Evolutionary conservation across 2,888 invertebrate species (phyloP), one percentile per base, ranked within the genome.

Genomic region (Nephrotoma flavescens): DNA sequence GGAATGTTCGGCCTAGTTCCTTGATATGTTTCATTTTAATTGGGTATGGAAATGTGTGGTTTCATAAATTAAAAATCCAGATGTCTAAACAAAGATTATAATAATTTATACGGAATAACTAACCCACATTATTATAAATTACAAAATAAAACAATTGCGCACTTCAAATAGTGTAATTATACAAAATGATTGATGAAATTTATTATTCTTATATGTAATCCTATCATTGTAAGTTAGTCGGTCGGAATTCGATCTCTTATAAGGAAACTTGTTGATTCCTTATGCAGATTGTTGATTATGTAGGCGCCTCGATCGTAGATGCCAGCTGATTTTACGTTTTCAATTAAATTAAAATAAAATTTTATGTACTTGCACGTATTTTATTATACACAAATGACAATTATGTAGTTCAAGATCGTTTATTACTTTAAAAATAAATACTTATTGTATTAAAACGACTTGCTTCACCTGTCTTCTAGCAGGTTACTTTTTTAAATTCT

Each of bases 211-310:
- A 15, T 15, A 52, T 71, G 71, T 71, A 71, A 71, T 71, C 71
- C 31, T 71, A 71, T 31, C 31, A 52, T 52, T 52, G 52, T 84
- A 3, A 42, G 42, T 84, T 84, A n/a, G 84, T 84, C 15, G 41
- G 85, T 44, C 19, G 85, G 85, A 85, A 85, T 85, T 44, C 45
- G 45, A 44, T n/a, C 19, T 85, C 44, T 44, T 85, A 44, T 85
- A 85, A 19, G 85, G 85, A 45, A 85, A 85, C 85, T 85, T 19
- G 85, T 85, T 85, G 42, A 84, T 84, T 41, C 84, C 84, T 42
- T 15, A 71, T 71, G 71, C 31, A 31, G 71, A 71, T 71, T 71
- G 71, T 71, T 71, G 71, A 71, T 31, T n/a, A 11, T 71, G 71
- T 71, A 71, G 71, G 71, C 31, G 31, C 71, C 31, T 71, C 15